Percentiles rank a stretch among this genome's conserved stretches.
phyloP scores from a whole-genome alignment of 2,113 vertebrate species.

The Cebus imitator region DNA sequence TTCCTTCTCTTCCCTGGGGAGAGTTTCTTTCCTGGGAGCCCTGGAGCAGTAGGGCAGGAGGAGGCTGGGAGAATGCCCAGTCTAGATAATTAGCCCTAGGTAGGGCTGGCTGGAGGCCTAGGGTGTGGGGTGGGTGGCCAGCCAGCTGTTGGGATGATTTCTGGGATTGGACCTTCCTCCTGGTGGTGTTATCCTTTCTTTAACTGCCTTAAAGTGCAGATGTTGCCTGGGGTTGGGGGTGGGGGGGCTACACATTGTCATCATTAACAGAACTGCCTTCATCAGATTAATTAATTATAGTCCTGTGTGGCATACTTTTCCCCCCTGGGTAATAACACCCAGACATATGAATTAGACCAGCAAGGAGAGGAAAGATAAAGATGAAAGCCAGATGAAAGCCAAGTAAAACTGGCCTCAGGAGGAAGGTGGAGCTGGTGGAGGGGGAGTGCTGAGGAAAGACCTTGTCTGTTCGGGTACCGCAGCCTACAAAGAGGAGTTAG shows the following conservation, averaged over 20 bases:
- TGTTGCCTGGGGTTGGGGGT: neutral
- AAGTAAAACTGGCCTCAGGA: rapidly evolving
- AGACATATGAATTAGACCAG: neutral
- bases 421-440: neutral
- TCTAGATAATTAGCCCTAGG: neutral
- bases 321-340: neutral
- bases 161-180: neutral
- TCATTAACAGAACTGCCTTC: neutral
- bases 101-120: neutral
- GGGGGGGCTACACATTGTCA: neutral
- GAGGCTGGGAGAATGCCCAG: neutral
- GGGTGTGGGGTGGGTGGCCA: neutral
- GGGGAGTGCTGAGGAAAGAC: neutral
- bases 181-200: neutral
- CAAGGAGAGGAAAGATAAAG: neutral
- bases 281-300: neutral
- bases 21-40: neutral
- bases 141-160: neutral
- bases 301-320: neutral
- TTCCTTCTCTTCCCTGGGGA: neutral
- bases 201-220: neutral
- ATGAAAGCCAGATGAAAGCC: too few relatives aligned
- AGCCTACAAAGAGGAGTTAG: neutral
- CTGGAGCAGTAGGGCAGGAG: neutral
- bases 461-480: neutral